Evolutionary conservation across 2,113 vertebrate genomes (phyloP).

Genomic region (Paratilapia polleni): DNA sequence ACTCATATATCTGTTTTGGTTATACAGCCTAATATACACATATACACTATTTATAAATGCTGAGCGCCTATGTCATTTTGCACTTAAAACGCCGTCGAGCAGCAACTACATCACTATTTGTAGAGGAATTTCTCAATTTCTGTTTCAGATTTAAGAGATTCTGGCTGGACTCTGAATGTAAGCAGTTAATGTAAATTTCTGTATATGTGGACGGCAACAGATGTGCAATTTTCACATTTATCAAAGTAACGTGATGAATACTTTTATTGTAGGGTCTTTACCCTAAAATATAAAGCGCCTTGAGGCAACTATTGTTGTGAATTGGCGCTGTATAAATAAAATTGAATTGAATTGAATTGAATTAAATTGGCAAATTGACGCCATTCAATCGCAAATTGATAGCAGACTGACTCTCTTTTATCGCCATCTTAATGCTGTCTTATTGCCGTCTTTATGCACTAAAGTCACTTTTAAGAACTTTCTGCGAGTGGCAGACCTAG

Average conservation of each 20-base stretch:
- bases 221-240: no score
- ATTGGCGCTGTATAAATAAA: no score
- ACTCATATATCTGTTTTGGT: no score
- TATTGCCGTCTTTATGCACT: not conserved
- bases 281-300: no score
- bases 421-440: no score
- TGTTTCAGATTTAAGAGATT: not conserved
- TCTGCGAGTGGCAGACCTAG: not conserved
- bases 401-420: not conserved
- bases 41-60: no score
- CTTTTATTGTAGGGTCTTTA: no score
- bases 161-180: not conserved
- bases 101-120: not conserved
- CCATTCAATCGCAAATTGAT: rapidly evolving
- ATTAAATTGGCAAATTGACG: no score
- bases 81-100: not conserved
- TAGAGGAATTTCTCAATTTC: not conserved
- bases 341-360: no score
- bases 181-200: not conserved
- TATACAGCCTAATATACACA: no score
- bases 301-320: no score
- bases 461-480: rapidly evolving
- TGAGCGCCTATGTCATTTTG: not conserved
- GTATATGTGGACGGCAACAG: not conserved
- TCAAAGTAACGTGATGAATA: no score